Evolutionary conservation across 2,113 vertebrate species (phyloP), one percentile per base, ranked within the genome.

Genomic region (Scolopax mira): DNA sequence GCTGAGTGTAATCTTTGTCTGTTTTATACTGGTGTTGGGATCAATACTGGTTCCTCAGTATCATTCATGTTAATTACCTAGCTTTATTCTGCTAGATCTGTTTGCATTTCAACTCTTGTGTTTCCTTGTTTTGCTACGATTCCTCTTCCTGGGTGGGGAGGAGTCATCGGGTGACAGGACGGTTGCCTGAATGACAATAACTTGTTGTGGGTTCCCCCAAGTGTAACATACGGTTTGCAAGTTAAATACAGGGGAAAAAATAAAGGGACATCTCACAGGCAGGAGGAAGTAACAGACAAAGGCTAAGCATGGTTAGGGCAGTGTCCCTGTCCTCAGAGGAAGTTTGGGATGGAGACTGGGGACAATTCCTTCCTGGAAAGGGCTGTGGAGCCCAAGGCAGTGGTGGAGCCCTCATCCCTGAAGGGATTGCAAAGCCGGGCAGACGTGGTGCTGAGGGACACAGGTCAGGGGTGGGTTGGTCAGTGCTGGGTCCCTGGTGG

Each of bases 161-260:
- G 57, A n/a, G 33, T n/a, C 33, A 35, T 24, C 9, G 2, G 57
- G 57, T 58, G 57, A 58, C n/a, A n/a, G 33, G n/a, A 15, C 6
- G 13, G 57, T 58, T 35, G 33, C 13, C 55, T 58, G 55, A 58
- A 13, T 35, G 57, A 58, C 57, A 35, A 35, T 58, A 58, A 24
- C 57, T 24, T 58, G 19, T n/a, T 57, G 57, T 35, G 57, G 21
- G 23, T 58, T 58, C 57, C 57, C 24, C 57, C n/a, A 58, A 15
- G 33, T 21, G 13, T 24, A 35, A 23, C 33, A 7, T 24, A 21
- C 7, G 15, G 24, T 61, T 73, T 48, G 10, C 52, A 0, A 27
- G 28, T 2, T 6, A 72, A 64, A 72, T 1, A 8, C 1, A 3
- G 33, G 13, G n/a, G 2, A 13, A 13, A 14, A 12, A 13, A 16